A percentile compares a stretch with the other conserved stretches of the same genome.
These are phyloP conservation scores for Triops cancriformis DNA, from an alignment of 1,140 invertebrate species.

Conservation along the genomic window DNA sequence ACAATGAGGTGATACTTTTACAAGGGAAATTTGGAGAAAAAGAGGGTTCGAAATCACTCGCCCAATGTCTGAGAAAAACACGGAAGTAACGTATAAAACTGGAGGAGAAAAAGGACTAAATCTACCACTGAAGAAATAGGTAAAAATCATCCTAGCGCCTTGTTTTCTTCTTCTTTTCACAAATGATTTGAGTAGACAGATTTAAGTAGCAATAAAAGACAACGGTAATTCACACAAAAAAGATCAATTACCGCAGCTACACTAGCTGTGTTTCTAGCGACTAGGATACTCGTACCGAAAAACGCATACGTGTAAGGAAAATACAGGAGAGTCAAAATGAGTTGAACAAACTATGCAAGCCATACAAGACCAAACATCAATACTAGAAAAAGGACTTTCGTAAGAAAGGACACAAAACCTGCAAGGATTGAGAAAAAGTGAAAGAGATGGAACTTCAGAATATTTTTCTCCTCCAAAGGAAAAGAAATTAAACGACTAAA, in stretches of 20 bases:
- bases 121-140: background rate
- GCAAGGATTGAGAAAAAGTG: background rate
- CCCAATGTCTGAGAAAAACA: background rate
- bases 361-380: conserved; percentile 6
- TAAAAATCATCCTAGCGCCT: conserved; percentile 11
- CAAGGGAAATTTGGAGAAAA: background rate
- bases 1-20: background rate
- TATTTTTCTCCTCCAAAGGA: background rate
- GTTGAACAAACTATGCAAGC: background rate
- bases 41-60: background rate
- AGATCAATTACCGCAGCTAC: background rate
- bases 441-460: background rate
- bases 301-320: conserved; percentile 5
- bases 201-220: conserved; percentile 2
- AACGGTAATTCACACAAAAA: background rate
- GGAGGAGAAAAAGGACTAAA: background rate
- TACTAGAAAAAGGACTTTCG: background rate
- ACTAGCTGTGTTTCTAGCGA: background rate
- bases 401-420: background rate
- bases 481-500: conserved; percentile 7
- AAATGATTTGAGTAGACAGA: background rate
- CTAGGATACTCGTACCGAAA: background rate
- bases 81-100: background rate
- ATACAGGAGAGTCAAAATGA: background rate
- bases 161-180: background rate